A percentile compares a stretch with the other conserved stretches of the same genome.
phyloP scores from a whole-genome alignment of 2,888 invertebrate species.

The Alsophila aescularia region DNA sequence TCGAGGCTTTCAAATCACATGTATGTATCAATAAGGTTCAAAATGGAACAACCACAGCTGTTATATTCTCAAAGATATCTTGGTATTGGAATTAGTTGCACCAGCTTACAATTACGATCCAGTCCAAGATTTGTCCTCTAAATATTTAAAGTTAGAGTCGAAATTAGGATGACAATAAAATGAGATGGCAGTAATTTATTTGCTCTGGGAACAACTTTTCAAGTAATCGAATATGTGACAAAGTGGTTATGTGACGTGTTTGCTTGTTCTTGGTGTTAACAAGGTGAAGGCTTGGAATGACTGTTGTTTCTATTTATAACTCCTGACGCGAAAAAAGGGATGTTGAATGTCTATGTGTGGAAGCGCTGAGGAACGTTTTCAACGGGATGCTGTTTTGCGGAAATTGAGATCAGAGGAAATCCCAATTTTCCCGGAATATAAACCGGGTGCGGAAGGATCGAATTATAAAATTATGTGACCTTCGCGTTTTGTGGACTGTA shows the following conservation, averaged over 20 bases:
- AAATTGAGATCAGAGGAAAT: too few species aligned
- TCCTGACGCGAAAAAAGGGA: too few species aligned
- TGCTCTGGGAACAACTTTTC: constrained; percentile 54
- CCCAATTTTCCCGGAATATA: too few species aligned
- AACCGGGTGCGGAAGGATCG: too few species aligned
- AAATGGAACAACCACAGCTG: constrained; percentile 17
- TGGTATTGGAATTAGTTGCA: constrained; percentile 54
- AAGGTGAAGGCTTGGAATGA: neutral
- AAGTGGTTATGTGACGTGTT: constrained; percentile 41
- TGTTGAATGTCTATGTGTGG: too few species aligned
- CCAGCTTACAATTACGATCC: constrained; percentile 49
- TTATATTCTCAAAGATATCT: constrained; percentile 33
- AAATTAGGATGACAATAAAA: constrained; percentile 29
- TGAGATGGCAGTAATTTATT: constrained; percentile 25
- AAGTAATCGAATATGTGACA: constrained; percentile 56
- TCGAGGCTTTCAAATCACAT: constrained; percentile 18
- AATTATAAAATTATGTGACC: too few species aligned
- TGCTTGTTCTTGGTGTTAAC: constrained; percentile 12
- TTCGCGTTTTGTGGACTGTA: too few species aligned
- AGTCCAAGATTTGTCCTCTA: constrained; percentile 40
- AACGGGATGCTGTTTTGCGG: too few species aligned
- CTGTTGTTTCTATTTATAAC: neutral
- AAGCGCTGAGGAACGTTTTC: too few species aligned
- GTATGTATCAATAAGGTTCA: constrained; percentile 1
- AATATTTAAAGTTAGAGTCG: constrained; percentile 31